These are phyloP conservation scores for Parapristionchus giblindavisi DNA, from an alignment of 2,888 invertebrate species.

Conservation along the genomic window DNA sequence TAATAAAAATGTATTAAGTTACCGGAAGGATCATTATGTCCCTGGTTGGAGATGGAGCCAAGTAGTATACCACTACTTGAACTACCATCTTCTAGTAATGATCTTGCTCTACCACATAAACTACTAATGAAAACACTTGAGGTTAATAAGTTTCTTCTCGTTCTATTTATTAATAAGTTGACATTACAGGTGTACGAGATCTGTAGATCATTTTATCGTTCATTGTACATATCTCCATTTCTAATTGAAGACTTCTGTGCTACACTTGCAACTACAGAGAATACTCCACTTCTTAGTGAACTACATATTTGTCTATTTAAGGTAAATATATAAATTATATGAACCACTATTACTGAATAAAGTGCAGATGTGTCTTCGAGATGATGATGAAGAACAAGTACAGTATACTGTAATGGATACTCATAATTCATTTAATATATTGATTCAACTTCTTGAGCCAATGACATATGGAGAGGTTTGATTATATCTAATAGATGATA, in stretches of 20 bases:
- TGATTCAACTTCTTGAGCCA: slow-evolving; percentile 88
- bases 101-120: slow-evolving; percentile 46
- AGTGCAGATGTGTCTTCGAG: slow-evolving; percentile 75
- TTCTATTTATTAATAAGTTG: neutral
- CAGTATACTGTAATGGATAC: slow-evolving; percentile 82
- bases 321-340: slow-evolving; percentile 74
- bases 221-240: slow-evolving; percentile 89
- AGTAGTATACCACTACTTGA: slow-evolving; percentile 52
- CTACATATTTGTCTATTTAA: slow-evolving; percentile 92
- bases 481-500: slow-evolving; percentile 71
- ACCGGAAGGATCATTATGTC: slow-evolving; percentile 46
- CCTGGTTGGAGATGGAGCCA: slow-evolving; percentile 55
- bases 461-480: slow-evolving; percentile 93
- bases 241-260: slow-evolving; percentile 97
- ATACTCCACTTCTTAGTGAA: slow-evolving; percentile 84
- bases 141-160: slow-evolving; percentile 26
- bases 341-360: neutral
- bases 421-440: slow-evolving; percentile 94
- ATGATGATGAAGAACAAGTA: slow-evolving; percentile 86
- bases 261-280: slow-evolving; percentile 87
- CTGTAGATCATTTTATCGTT: slow-evolving; percentile 84
- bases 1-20: neutral
- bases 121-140: slow-evolving; percentile 50
- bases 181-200: slow-evolving; percentile 84
- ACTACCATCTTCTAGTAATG: slow-evolving; percentile 52